Conservation (phyloP, 1,140 invertebrate genomes). For the Nymphalis io region DNA sequence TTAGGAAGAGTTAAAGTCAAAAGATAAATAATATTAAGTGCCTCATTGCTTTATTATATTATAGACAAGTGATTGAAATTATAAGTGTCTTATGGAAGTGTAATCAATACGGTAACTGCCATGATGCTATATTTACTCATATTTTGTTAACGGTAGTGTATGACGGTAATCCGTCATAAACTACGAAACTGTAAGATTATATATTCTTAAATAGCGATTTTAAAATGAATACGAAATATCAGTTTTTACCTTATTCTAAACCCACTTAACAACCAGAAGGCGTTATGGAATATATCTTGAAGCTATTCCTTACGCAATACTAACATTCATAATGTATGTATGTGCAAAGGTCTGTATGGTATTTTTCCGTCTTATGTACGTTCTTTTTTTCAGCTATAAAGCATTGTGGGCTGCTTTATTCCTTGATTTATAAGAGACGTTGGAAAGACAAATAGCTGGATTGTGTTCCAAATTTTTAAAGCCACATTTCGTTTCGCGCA, state of each 20-base stretch:
- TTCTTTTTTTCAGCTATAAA: conserved; percentile 81
- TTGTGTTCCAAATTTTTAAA: conserved; percentile 83
- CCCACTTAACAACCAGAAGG: conserved; percentile 25
- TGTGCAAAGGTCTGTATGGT: conserved; percentile 73
- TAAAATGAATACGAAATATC: background rate
- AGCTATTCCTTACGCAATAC: conserved; percentile 65
- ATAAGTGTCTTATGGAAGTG: too few relatives aligned
- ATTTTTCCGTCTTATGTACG: conserved; percentile 76
- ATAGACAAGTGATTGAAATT: too few relatives aligned
- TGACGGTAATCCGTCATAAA: background rate
- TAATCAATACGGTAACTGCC: too few relatives aligned
- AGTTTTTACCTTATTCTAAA: conserved; percentile 9
- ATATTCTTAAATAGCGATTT: too few relatives aligned
- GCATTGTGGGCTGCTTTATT: conserved; percentile 82
- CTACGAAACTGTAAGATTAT: background rate
- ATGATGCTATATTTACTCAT: too few relatives aligned
- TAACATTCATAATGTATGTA: conserved; percentile 74
- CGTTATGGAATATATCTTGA: conserved; percentile 23
- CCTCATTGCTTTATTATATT: too few relatives aligned
- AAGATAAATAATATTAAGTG: too few relatives aligned
- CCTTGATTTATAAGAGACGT: conserved; percentile 82
- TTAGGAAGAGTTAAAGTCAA: too few relatives aligned
- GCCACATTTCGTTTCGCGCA: conserved; percentile 81
- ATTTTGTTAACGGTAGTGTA: too few relatives aligned
- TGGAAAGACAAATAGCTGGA: conserved; percentile 82